Conservation (phyloP, 2,113 vertebrate species). For the Opisthocomus hoazin region DNA sequence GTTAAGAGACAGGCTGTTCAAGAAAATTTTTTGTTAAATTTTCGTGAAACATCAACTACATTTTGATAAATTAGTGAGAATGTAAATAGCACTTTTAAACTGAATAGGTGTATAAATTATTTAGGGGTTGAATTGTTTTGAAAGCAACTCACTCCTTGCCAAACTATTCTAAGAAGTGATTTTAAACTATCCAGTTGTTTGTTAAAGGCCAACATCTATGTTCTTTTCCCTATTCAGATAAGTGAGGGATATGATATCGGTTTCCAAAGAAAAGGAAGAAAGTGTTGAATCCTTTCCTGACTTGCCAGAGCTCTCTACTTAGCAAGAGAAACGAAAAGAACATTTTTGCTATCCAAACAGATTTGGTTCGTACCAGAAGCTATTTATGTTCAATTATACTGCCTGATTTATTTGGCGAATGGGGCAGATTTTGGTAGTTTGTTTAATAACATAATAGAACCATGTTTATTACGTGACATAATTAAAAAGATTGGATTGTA, state of each 20-base stretch:
- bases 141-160: not conserved
- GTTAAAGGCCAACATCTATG: not conserved
- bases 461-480: not conserved
- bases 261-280: not conserved
- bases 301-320: not conserved
- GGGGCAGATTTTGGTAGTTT: constrained; percentile 2
- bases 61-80: not conserved
- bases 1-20: not conserved
- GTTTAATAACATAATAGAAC: constrained; percentile 1
- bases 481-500: constrained; percentile 3
- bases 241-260: not conserved
- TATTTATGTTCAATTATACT: constrained; percentile 6
- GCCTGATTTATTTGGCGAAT: not conserved
- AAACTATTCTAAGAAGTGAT: not conserved
- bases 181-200: not conserved
- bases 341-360: not conserved
- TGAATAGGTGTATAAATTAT: not conserved
- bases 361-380: not conserved
- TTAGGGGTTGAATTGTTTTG: not conserved
- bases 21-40: not conserved
- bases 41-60: not conserved
- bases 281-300: not conserved
- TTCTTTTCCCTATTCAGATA: not conserved
- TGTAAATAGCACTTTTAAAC: not conserved
- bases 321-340: not conserved